Conservation (phyloP, 2,797 vertebrate genomes). For the Discoglossus pictus region DNA sequence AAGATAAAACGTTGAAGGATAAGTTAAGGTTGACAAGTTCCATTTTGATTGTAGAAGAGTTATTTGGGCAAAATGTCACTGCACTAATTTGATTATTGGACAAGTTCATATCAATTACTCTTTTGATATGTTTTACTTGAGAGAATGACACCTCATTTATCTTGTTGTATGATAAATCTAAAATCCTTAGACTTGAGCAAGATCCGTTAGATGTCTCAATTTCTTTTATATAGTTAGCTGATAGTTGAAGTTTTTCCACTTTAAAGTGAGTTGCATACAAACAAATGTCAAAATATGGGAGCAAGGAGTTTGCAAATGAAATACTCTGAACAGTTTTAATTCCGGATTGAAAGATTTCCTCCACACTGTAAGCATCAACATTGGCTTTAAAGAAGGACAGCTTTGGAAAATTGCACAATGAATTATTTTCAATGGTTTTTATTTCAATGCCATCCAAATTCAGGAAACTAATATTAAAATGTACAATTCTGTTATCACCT, state of each 20-base stretch:
- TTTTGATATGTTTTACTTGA: conserved; percentile 5
- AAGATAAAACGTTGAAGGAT: conserved; percentile 4
- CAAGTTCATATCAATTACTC: conserved; percentile 7
- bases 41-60: neutral
- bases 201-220: conserved; percentile 7
- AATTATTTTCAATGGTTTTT: neutral
- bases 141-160: neutral
- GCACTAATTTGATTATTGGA: conserved; percentile 1
- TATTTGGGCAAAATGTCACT: conserved; percentile 5
- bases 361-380: too few species aligned
- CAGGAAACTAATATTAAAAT: too few species aligned
- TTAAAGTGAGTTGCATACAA: neutral
- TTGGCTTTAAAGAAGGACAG: conserved; percentile 7
- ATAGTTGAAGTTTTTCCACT: neutral
- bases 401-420: conserved; percentile 39
- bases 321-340: conserved; percentile 5
- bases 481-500: too few species aligned
- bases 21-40: conserved; percentile 13
- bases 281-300: conserved; percentile 6
- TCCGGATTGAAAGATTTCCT: neutral
- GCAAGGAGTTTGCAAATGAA: neutral
- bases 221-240: neutral
- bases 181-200: neutral
- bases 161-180: conserved; percentile 25
- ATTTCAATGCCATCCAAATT: neutral